These are phyloP conservation scores for Pseudochaenichthys georgianus DNA, from an alignment of 2,797 vertebrate genomes.

Conservation along the genomic window DNA sequence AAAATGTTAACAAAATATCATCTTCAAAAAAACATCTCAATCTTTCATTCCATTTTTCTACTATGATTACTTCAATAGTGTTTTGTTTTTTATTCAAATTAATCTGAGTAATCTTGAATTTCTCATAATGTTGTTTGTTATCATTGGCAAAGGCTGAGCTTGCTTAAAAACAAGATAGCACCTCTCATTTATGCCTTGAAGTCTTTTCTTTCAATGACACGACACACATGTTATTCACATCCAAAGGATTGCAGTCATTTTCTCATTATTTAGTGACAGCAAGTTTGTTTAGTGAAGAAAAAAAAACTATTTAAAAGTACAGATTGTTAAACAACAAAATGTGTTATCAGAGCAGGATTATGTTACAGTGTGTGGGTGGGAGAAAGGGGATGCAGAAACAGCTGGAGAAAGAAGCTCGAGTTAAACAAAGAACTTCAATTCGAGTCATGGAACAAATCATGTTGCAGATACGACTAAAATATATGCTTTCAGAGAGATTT, in stretches of 20 bases:
- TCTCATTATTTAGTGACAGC: constrained; percentile 9
- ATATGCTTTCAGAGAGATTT: constrained; percentile 24
- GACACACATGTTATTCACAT: constrained; percentile 16
- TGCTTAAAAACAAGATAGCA: constrained; percentile 6
- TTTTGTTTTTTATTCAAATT: constrained; percentile 1
- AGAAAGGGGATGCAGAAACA: constrained; percentile 43
- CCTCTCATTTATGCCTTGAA: constrained; percentile 7
- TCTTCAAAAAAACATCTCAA: no score
- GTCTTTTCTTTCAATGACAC: constrained; percentile 26
- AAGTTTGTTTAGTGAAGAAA: constrained; percentile 3
- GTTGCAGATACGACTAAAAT: constrained; percentile 15
- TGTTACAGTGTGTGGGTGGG: constrained; percentile 48
- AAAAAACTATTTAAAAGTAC: constrained; percentile 22
- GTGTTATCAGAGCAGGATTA: constrained; percentile 34
- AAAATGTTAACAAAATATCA: background rate
- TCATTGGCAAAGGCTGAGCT: constrained; percentile 17
- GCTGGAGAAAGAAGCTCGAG: constrained; percentile 47
- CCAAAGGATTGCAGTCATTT: constrained; percentile 17
- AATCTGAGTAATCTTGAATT: constrained; percentile 23
- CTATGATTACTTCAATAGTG: background rate
- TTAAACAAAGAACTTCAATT: constrained; percentile 51
- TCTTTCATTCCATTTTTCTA: background rate
- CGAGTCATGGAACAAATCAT: constrained; percentile 31
- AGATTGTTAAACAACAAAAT: background rate
- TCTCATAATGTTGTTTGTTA: constrained; percentile 28